phyloP scores from a whole-genome alignment of 2,797 vertebrate genomes.

The Calcarius lapponicus region DNA sequence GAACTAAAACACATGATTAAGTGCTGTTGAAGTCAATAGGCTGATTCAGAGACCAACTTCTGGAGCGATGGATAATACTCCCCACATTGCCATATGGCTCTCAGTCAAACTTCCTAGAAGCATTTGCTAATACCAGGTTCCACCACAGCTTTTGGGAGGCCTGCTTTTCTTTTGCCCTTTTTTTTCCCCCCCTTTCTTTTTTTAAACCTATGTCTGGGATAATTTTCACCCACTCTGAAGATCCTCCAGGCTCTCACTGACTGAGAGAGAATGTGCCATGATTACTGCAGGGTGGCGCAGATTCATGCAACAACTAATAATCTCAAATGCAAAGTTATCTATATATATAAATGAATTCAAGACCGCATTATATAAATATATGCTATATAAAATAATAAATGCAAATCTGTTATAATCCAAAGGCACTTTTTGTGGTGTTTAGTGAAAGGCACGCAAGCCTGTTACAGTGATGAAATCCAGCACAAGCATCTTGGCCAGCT shows the following conservation, averaged over 20 bases:
- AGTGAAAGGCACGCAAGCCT: not conserved
- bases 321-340: not conserved
- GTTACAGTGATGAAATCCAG: not conserved
- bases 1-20: constrained; percentile 66
- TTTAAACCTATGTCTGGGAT: constrained; percentile 18
- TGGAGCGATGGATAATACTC: constrained; percentile 60
- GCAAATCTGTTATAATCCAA: not conserved
- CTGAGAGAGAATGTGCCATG: not conserved
- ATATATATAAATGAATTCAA: not conserved
- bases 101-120: constrained; percentile 67
- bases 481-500: not conserved
- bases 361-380: not conserved
- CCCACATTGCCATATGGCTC: constrained; percentile 66
- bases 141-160: constrained; percentile 59
- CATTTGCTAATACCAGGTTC: constrained; percentile 53
- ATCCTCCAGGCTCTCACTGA: not conserved
- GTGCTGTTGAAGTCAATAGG: constrained; percentile 69
- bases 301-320: not conserved
- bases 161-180: constrained; percentile 9
- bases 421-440: not conserved
- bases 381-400: not conserved
- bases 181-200: not conserved
- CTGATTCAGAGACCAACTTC: constrained; percentile 66
- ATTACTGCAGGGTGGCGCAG: not conserved
- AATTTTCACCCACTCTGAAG: constrained; percentile 44